Percentiles rank a stretch among this genome's conserved stretches.
phyloP scores from a whole-genome alignment of 2,888 invertebrate species.

The Lepidonotus clava region DNA sequence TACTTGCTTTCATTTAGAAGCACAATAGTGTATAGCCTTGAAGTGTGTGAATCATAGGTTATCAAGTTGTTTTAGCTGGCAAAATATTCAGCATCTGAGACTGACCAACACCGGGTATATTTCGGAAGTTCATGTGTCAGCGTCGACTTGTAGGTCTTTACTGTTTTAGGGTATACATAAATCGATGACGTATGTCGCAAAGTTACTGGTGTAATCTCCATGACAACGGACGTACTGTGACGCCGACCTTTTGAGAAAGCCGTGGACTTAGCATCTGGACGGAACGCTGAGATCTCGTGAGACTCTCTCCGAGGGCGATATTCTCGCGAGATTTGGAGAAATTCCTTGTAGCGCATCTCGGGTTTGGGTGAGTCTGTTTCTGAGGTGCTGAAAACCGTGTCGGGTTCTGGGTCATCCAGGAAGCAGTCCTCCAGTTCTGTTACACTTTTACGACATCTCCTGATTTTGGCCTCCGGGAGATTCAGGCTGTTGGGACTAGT shows the following conservation, averaged over 20 bases:
- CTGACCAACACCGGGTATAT: background rate
- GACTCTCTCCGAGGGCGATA: background rate
- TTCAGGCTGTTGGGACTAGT: too few species aligned
- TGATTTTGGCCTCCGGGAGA: background rate
- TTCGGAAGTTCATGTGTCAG: background rate
- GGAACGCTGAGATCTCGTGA: background rate
- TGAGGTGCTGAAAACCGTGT: background rate
- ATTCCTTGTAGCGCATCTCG: background rate
- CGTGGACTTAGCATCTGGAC: background rate
- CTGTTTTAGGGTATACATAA: background rate
- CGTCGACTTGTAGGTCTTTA: background rate
- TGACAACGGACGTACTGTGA: background rate
- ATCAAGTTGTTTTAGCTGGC: too few species aligned
- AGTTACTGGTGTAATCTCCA: background rate
- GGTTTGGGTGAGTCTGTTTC: background rate
- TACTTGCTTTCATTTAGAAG: too few species aligned
- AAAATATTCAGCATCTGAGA: background rate
- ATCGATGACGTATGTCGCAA: background rate
- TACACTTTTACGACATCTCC: background rate
- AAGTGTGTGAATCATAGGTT: too few species aligned
- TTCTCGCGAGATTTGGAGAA: background rate
- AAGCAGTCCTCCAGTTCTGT: background rate
- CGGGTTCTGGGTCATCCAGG: constrained; percentile 3
- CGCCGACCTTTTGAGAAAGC: background rate
- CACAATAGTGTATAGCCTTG: too few species aligned